Base-by-base conservation (phyloP, 2,888 invertebrate genomes). In the Luperina nickerlii region DNA sequence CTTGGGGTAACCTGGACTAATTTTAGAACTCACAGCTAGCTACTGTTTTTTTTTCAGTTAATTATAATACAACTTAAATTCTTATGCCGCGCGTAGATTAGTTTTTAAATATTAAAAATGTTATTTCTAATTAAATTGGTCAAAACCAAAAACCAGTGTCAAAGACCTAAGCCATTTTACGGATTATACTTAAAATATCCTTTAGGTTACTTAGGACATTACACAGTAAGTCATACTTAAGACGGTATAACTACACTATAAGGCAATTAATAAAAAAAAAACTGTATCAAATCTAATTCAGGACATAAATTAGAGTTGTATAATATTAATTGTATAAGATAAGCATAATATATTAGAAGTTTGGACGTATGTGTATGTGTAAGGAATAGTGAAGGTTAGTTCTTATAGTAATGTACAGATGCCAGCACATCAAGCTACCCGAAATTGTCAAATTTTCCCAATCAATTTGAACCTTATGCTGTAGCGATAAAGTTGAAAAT, bases 221-320 rank as follows among this genome's bases (percentile, higher is more conserved):
- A 15, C 32, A 32, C 20, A 57, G 48, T 48, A 48, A 13, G 4
- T 48, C 13, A 48, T 48, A 0, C 48, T 15, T 20, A 24, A 20
- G 18, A 51, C 7, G 7, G n/a, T 24, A 9, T 57, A 38, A 0
- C 38, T 38, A 11, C 57, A 51, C 27, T 32, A 24, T 70, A n/a
- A n/a, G 4, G 1, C 32, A 32, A 54, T 38, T 38, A 9, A 57
- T 9, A 54, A 54, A n/a, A 51, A 38, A 38, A 62, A 15, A 71
- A 65, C 20, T n/a, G 38, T 18, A 11, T 20, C 18, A 38, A 9
- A 71, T 38, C n/a, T 51, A 54, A 70, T 54, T 71, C 71, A 62
- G n/a, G 38, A 42, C 71, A 42, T 71, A n/a, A 60, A n/a, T n/a
- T 71, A 71, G 38, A 42, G 18, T 71, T 71, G 71, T 62, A 71